phyloP scores from a whole-genome alignment of 2,888 invertebrate species.

The Resseliella maxima region DNA sequence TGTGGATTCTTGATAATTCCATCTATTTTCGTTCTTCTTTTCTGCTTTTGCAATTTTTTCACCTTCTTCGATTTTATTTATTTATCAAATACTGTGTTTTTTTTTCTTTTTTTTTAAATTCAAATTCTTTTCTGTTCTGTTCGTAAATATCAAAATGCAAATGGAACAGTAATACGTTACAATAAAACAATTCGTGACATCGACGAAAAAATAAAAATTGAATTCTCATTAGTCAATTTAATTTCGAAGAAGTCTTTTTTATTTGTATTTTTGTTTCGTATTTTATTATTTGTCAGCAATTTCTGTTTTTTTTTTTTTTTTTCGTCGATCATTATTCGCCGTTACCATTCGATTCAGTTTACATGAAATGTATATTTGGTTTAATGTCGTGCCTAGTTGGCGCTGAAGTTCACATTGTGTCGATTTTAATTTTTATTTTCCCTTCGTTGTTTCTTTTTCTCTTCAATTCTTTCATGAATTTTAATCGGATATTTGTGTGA shows the following conservation, averaged over 20 bases:
- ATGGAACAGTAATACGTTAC: background rate
- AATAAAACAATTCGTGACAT: slow-evolving; percentile 19
- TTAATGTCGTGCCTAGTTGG: slow-evolving; percentile 18
- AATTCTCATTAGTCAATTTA: slow-evolving; percentile 48
- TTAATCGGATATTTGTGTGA: slow-evolving; percentile 26
- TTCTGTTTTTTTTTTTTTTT: background rate
- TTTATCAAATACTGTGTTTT: too few relatives aligned
- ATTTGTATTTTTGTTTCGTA: background rate
- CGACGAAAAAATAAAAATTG: background rate
- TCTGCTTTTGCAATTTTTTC: background rate
- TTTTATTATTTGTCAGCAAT: too few relatives aligned
- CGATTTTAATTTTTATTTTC: background rate
- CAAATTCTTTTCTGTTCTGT: background rate
- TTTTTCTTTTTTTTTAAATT: background rate
- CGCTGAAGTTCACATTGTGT: slow-evolving; percentile 28
- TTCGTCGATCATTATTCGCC: background rate
- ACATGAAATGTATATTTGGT: slow-evolving; percentile 25
- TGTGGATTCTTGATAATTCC: too few relatives aligned
- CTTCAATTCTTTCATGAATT: slow-evolving; percentile 37
- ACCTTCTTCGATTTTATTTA: background rate
- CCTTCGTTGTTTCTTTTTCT: background rate
- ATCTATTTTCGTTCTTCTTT: too few relatives aligned
- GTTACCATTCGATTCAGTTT: background rate
- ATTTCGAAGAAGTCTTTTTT: background rate
- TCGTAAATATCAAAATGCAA: slow-evolving; percentile 39